phyloP scores from a whole-genome alignment of 2,888 invertebrate species.

The Rotaria macrura region DNA sequence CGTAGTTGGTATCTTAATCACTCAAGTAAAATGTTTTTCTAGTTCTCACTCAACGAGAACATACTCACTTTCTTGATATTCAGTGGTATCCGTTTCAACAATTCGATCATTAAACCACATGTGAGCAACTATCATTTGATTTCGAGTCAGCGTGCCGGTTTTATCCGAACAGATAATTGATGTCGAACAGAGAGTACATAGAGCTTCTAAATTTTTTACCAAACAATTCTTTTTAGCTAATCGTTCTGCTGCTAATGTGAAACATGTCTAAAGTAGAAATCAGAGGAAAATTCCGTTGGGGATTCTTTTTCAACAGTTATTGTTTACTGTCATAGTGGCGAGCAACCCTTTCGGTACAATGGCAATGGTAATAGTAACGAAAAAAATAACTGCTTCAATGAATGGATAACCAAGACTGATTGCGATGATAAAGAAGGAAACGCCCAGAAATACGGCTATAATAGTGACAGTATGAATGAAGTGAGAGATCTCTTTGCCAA shows the following conservation, averaged over 20 bases:
- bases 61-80: conserved; percentile 71
- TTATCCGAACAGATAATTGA: conserved; percentile 99
- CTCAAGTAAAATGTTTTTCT: no score
- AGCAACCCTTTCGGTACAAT: conserved; percentile 96
- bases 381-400: conserved; percentile 96
- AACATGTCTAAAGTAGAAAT: conserved; percentile 32
- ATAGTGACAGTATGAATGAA: conserved; percentile 97
- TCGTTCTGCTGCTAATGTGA: conserved; percentile 92
- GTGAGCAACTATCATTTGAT: conserved; percentile 97
- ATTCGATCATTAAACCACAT: conserved; percentile 99
- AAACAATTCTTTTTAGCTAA: conserved; percentile 98
- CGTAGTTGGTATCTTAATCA: conserved; percentile 57
- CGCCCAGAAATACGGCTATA: conserved; percentile 64
- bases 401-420: conserved; percentile 92
- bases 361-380: conserved; percentile 95
- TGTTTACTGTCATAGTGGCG: conserved; percentile 76
- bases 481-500: conserved; percentile 95
- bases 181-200: conserved; percentile 94
- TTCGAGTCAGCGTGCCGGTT: conserved; percentile 94
- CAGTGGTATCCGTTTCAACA: conserved; percentile 94
- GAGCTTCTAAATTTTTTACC: conserved; percentile 97
- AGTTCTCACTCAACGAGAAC: no score
- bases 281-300: no score
- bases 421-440: conserved; percentile 93
- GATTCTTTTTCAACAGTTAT: no score